Evolutionary conservation across 2,797 vertebrate genomes (phyloP).

Genomic region (Smutsia temminckii): DNA sequence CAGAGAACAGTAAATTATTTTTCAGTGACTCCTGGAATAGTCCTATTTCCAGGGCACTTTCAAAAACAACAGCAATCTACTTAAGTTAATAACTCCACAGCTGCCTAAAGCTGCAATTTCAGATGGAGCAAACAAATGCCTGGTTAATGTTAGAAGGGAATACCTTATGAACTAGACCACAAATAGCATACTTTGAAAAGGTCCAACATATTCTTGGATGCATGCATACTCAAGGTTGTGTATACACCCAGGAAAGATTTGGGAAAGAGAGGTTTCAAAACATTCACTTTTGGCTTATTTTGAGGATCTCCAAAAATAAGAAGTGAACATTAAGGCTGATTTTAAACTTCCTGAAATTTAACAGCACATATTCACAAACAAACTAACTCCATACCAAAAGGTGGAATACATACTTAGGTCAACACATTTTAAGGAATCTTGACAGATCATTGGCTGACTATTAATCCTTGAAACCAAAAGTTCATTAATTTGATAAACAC

Average conservation of each 20-base stretch:
- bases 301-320: not conserved
- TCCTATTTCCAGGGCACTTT: not conserved
- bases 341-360: not conserved
- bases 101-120: not conserved
- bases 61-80: not conserved
- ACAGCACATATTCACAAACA: not conserved
- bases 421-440: not conserved
- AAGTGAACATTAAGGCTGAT: not conserved
- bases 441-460: not conserved
- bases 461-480: not conserved
- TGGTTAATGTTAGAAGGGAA: not conserved
- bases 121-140: not conserved
- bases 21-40: not conserved
- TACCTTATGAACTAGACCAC: not conserved
- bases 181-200: not conserved
- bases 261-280: not conserved
- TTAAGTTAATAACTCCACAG: not conserved
- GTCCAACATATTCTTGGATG: not conserved
- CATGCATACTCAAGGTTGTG: not conserved
- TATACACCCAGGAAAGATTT: not conserved
- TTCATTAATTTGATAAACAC: not conserved
- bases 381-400: not conserved
- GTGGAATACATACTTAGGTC: not conserved
- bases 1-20: not conserved
- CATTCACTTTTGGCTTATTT: not conserved